These are phyloP conservation scores for Amblyopsis hoosieri DNA, from an alignment of 2,797 vertebrate genomes.

Conservation along the genomic window DNA sequence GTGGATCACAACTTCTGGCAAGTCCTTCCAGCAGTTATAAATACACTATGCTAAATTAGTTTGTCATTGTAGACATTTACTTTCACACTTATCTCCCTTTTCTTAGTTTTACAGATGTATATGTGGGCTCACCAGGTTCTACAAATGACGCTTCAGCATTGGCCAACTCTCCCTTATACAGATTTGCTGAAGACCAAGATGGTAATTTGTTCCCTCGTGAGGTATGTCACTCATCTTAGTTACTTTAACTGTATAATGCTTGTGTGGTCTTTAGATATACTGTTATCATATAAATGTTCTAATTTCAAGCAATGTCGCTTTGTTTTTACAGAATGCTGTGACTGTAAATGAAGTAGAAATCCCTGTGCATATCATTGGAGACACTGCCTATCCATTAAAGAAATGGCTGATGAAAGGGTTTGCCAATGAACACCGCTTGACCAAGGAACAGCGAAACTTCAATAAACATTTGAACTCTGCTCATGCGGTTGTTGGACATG, in stretches of 20 bases:
- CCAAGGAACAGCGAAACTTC: not conserved
- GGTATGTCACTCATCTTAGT: not conserved
- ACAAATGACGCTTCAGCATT: not conserved
- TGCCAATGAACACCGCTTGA: not conserved
- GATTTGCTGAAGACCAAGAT: not conserved
- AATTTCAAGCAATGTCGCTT: not conserved
- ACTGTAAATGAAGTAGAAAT: not conserved
- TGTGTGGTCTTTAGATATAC: not conserved
- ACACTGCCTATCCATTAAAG: slow-evolving; percentile 4
- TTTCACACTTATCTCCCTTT: not conserved
- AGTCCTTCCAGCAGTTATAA: not conserved
- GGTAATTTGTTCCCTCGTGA: not conserved
- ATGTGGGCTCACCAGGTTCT: not conserved
- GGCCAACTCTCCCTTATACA: slow-evolving; percentile 1
- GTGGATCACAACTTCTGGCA: slow-evolving; percentile 46
- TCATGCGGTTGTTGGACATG: slow-evolving; percentile 12
- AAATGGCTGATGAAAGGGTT: slow-evolving; percentile 3
- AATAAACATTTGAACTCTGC: slow-evolving; percentile 12
- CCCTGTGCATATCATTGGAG: not conserved
- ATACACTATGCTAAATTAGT: not conserved
- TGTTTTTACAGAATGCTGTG: not conserved
- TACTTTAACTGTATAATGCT: not conserved
- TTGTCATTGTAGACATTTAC: not conserved
- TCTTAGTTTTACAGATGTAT: slow-evolving; percentile 1
- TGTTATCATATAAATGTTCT: not conserved